These are phyloP conservation scores for Dromococcyx pavoninus DNA, from an alignment of 2,797 vertebrate species.

Conservation along the genomic window DNA sequence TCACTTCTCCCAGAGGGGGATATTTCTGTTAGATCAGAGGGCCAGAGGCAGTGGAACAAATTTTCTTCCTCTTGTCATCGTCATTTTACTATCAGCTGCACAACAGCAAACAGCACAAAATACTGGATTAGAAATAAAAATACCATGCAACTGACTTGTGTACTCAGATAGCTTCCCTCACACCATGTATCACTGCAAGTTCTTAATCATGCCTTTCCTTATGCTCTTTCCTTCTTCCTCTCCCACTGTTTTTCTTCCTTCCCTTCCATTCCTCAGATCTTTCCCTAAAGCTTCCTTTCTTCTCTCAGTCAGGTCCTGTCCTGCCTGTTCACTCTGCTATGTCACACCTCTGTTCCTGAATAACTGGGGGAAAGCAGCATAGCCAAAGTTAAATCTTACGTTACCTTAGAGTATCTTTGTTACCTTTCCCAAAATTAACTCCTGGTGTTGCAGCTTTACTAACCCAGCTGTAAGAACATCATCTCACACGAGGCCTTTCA, in stretches of 20 bases:
- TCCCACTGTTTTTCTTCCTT: not conserved
- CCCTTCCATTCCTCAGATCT: not conserved
- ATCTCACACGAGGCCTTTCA: not conserved
- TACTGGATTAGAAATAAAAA: not conserved
- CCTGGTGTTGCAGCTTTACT: not conserved
- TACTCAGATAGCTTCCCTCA: not conserved
- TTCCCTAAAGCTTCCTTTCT: not conserved
- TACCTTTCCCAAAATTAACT: not conserved
- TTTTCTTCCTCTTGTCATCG: not conserved
- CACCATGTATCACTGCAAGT: not conserved
- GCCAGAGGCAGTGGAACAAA: constrained; percentile 43
- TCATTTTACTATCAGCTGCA: constrained; percentile 49
- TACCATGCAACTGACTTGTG: not conserved
- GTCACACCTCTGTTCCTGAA: not conserved
- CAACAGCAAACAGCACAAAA: constrained; percentile 25
- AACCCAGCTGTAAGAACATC: not conserved
- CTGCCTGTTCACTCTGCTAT: not conserved
- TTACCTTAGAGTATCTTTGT: not conserved
- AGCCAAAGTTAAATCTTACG: not conserved
- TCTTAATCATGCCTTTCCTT: not conserved
- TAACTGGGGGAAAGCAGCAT: not conserved
- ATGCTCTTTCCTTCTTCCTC: not conserved
- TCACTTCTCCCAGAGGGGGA: not conserved
- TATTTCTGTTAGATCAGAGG: constrained; percentile 32
- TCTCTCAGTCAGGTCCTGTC: not conserved